Evolutionary conservation across 1,140 invertebrate genomes (phyloP).

Genomic region (Psilanteris sp.): DNA sequence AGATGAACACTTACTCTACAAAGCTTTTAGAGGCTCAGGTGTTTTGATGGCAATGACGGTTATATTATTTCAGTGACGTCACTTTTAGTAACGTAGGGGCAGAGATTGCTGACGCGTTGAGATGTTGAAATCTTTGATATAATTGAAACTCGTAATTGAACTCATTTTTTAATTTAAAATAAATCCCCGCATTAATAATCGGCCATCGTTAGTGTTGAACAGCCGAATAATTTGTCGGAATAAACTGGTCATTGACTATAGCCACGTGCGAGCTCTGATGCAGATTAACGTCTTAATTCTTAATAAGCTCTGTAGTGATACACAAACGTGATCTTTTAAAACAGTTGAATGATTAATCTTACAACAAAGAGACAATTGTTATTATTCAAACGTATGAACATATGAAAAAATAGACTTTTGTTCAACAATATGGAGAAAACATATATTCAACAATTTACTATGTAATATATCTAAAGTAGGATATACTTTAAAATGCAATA

Average conservation of each 20-base stretch:
- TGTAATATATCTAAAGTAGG: too few species aligned
- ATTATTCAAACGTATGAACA: too few species aligned
- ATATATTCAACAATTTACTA: too few species aligned
- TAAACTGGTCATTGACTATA: constrained; percentile 56
- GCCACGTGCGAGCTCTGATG: constrained; percentile 22
- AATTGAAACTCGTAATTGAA: constrained; percentile 33
- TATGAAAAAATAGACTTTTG: too few species aligned
- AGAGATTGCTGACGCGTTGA: constrained; percentile 69
- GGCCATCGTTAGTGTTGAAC: neutral
- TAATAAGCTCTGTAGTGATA: constrained; percentile 21
- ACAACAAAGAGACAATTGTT: neutral
- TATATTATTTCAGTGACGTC: constrained; percentile 74
- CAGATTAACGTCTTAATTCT: constrained; percentile 46
- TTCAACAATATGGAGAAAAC: too few species aligned
- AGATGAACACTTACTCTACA: constrained; percentile 62
- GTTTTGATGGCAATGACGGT: constrained; percentile 65
- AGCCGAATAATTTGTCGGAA: constrained; percentile 24
- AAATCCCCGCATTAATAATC: constrained; percentile 11
- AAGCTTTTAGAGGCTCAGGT: constrained; percentile 79
- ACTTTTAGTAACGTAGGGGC: constrained; percentile 65
- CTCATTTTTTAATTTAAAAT: constrained; percentile 7
- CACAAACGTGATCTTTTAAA: neutral
- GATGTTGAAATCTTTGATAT: constrained; percentile 34
- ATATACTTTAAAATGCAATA: too few species aligned
- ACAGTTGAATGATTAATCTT: constrained; percentile 7